Base-by-base conservation (phyloP, 2,888 invertebrate genomes). In the Iphiclides podalirius region DNA sequence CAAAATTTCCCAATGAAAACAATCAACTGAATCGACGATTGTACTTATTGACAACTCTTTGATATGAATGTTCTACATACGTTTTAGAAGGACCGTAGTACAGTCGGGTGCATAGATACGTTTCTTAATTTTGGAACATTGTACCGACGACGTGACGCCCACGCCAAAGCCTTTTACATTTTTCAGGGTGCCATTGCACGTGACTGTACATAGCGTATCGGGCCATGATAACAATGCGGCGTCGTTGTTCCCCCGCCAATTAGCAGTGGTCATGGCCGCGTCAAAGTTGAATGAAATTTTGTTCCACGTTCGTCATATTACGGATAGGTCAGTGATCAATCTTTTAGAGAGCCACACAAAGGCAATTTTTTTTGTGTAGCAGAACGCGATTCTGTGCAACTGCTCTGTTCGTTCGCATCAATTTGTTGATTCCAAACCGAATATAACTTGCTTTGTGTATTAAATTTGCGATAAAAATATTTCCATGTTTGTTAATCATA, bases 221-320 rank as follows among this genome's bases (percentile, higher is more conserved):
- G 9, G 14, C 17, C n/a, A n/a, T 31, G 11, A 53, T 66, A 63
- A 75, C 70, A 71, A 71, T 79, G 70, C 77, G 57, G 77, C 65
- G 62, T 57, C 57, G 58, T 63, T 60, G 76, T 72, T 76, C 86
- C 88, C 88, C 85, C 84, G 86, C 86, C 88, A 88, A 88, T 88
- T 87, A 86, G 79, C 79, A 84, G 85, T 78, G 88, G 86, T 86
- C 87, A 83, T 65, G 70, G 60, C 63, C 66, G 67, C 73, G 79
- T 80, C 85, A 79, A 75, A 79, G 62, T 74, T 72, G 64, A 76
- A 79, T 73, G 76, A 57, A 64, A 75, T 83, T 80, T 80, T 68
- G 64, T 61, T 60, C 60, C 55, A 38, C 23, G 20, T 50, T 53
- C 58, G 53, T 57, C 55, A 50, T 53, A 58, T 65, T 69, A 64